phyloP scores from a whole-genome alignment of 1,140 invertebrate genomes.

The Sycophila sp. region DNA sequence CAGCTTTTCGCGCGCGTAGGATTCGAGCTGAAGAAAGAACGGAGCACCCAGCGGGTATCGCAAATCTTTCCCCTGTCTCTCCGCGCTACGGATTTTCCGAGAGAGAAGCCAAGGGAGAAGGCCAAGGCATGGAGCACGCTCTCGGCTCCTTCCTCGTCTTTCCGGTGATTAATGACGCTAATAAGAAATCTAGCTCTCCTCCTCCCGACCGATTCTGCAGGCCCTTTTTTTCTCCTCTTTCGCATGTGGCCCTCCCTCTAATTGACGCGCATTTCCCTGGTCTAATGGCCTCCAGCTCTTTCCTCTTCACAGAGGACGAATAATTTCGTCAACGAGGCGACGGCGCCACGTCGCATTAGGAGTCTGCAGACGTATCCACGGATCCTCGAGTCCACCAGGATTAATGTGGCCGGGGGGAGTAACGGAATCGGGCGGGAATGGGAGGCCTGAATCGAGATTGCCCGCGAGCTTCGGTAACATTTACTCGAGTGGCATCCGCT shows the following conservation, averaged over 20 bases:
- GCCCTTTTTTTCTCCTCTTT: background rate
- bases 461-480: too few species aligned
- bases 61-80: conserved; percentile 6
- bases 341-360: background rate
- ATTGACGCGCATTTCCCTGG: conserved; percentile 33
- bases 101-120: background rate
- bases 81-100: background rate
- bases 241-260: background rate
- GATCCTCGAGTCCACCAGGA: background rate
- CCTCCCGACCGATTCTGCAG: too few species aligned
- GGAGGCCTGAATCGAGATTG: too few species aligned
- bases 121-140: conserved; percentile 49
- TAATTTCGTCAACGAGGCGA: conserved; percentile 7
- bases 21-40: background rate
- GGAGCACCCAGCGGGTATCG: background rate
- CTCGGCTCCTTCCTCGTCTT: background rate
- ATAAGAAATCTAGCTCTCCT: conserved; percentile 41
- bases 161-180: conserved; percentile 53
- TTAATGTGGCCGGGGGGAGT: background rate
- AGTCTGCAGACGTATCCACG: background rate
- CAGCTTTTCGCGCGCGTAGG: background rate
- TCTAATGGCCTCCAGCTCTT: conserved; percentile 19
- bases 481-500: too few species aligned
- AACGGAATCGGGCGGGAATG: too few species aligned
- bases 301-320: too few species aligned